These are phyloP conservation scores for Halcyon senegalensis DNA, from an alignment of 2,113 vertebrate genomes.

Conservation along the genomic window DNA sequence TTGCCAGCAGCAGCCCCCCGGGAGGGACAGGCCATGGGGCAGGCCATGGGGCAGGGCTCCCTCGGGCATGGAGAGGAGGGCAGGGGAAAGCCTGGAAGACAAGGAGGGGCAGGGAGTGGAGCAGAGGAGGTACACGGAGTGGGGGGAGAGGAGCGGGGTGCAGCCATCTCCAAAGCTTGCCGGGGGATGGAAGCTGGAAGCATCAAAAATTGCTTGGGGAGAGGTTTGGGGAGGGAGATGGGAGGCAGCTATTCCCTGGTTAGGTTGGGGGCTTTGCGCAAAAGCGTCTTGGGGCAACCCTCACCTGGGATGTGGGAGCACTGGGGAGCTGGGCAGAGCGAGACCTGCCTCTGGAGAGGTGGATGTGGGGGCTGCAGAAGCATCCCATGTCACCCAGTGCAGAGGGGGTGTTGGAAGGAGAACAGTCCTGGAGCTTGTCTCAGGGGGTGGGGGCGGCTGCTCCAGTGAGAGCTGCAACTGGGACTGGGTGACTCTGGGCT, in stretches of 20 bases:
- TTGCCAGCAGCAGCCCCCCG: constrained; percentile 34
- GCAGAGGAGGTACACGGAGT: background rate
- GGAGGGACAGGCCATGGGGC: background rate
- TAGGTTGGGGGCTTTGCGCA: background rate
- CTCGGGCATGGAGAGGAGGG: background rate
- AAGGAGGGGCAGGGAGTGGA: background rate
- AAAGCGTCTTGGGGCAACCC: background rate
- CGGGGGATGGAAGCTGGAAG: background rate
- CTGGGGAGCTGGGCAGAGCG: background rate
- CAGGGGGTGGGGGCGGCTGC: background rate
- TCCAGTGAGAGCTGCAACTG: background rate
- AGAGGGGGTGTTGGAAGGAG: background rate
- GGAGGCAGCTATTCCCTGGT: background rate
- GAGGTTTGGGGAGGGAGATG: background rate
- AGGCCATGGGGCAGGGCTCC: background rate
- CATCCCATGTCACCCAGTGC: background rate
- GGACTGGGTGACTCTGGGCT: background rate
- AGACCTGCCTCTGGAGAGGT: background rate
- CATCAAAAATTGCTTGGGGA: background rate
- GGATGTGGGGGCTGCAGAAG: background rate
- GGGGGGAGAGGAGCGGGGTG: background rate
- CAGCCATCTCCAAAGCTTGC: background rate
- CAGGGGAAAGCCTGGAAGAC: background rate
- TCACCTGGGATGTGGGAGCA: background rate
- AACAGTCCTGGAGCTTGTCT: background rate